Evolutionary conservation across 2,797 vertebrate species (phyloP).

Genomic region (Scyliorhinus canicula): DNA sequence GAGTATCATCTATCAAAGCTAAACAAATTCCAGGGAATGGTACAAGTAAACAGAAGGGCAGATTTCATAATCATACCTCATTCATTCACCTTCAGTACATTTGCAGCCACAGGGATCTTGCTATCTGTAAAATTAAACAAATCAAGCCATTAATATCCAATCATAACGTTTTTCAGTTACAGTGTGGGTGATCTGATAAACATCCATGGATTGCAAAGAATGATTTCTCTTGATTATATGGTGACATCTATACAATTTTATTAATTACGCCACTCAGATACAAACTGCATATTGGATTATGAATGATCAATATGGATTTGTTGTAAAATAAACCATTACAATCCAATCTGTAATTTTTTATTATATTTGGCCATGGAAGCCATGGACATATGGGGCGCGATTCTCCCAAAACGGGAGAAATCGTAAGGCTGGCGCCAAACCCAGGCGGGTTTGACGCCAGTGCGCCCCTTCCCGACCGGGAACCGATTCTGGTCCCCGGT

Average conservation of each 20-base stretch:
- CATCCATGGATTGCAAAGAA: background rate
- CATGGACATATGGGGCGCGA: background rate
- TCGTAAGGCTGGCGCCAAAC: no score
- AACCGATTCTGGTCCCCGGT: no score
- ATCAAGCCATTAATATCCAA: constrained; percentile 4
- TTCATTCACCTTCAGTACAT: background rate
- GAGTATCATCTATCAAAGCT: background rate
- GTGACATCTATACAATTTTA: background rate
- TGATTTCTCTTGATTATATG: constrained; percentile 1
- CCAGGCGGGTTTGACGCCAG: no score
- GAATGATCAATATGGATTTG: background rate
- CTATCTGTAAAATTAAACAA: constrained; percentile 25
- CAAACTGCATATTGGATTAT: background rate
- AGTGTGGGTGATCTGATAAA: background rate
- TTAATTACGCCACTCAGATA: background rate
- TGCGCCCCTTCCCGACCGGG: no score
- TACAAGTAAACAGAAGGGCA: background rate
- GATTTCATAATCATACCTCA: background rate
- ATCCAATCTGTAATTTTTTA: background rate
- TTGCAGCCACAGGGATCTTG: background rate
- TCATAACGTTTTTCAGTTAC: background rate
- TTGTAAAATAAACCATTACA: background rate
- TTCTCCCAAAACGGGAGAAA: no score
- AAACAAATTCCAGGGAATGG: background rate
- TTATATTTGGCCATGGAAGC: background rate